phyloP scores from a whole-genome alignment of 2,113 vertebrate species.

The Ptilorrhoa leucosticta region DNA sequence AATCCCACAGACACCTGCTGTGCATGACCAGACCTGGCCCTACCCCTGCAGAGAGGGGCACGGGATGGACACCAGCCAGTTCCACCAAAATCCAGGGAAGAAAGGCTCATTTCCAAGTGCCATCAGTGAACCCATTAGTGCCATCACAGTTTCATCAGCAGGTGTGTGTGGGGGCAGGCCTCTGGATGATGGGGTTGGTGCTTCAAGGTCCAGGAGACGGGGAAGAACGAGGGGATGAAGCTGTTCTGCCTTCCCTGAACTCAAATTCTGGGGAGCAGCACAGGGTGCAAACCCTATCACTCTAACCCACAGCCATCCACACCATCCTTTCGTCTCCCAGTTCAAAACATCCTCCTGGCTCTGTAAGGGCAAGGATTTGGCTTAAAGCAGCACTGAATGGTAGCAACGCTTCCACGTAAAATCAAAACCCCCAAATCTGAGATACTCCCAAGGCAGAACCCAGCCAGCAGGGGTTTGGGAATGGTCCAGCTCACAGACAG shows the following conservation, averaged over 20 bases:
- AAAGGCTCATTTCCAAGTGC: not conserved
- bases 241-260: not conserved
- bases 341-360: not conserved
- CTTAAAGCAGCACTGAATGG: not conserved
- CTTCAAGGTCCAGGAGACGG: not conserved
- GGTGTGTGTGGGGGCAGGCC: not conserved
- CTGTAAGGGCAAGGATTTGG: fast-evolving
- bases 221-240: not conserved
- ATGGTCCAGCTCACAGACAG: not conserved
- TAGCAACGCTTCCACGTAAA: not conserved
- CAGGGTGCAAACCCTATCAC: not conserved
- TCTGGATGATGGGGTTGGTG: not conserved
- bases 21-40: not conserved
- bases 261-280: not conserved
- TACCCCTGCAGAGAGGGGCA: not conserved
- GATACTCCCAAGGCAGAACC: not conserved
- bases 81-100: not conserved
- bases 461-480: not conserved
- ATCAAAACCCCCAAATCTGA: not conserved
- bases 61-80: not conserved
- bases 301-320: fast-evolving
- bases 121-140: not conserved
- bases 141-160: not conserved
- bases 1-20: not conserved
- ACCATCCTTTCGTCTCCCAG: not conserved